These are phyloP conservation scores for Meteorus colon DNA, from an alignment of 2,888 invertebrate species.

Conservation along the genomic window DNA sequence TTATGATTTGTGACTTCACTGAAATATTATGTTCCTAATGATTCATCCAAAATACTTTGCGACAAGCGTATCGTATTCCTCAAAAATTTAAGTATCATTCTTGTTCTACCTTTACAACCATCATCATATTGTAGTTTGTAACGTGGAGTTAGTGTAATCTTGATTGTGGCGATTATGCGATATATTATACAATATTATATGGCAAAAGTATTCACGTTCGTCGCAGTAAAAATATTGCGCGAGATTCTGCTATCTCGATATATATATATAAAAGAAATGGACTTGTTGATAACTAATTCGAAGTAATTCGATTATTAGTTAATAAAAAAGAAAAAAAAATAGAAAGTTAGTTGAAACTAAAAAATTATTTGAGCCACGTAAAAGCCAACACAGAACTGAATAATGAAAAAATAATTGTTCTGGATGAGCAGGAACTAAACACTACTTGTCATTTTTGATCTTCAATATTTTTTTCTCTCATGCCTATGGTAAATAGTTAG, in stretches of 20 bases:
- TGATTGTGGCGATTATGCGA: slow-evolving; percentile 42
- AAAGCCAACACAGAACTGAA: slow-evolving; percentile 1
- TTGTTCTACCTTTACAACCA: background rate
- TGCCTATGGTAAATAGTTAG: background rate
- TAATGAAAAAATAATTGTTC: slow-evolving; percentile 22
- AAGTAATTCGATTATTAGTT: background rate
- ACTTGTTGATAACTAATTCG: slow-evolving; percentile 18
- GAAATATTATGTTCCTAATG: background rate
- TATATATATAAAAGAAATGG: background rate
- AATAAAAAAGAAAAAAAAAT: slow-evolving; percentile 1
- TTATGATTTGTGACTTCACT: background rate
- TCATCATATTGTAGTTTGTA: background rate
- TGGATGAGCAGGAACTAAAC: slow-evolving; percentile 25
- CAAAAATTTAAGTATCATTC: background rate
- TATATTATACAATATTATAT: slow-evolving; percentile 41
- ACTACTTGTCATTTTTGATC: slow-evolving; percentile 1
- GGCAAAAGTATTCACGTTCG: slow-evolving; percentile 54
- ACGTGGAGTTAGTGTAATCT: background rate
- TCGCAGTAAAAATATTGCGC: slow-evolving; percentile 40
- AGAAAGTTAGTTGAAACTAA: slow-evolving; percentile 30
- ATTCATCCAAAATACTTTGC: background rate
- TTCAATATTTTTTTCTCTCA: background rate
- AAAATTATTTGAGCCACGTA: slow-evolving; percentile 34
- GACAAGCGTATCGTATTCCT: slow-evolving; percentile 8
- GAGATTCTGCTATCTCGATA: slow-evolving; percentile 8